These are phyloP conservation scores for Euphydryas editha DNA, from an alignment of 2,888 invertebrate genomes.

Conservation along the genomic window DNA sequence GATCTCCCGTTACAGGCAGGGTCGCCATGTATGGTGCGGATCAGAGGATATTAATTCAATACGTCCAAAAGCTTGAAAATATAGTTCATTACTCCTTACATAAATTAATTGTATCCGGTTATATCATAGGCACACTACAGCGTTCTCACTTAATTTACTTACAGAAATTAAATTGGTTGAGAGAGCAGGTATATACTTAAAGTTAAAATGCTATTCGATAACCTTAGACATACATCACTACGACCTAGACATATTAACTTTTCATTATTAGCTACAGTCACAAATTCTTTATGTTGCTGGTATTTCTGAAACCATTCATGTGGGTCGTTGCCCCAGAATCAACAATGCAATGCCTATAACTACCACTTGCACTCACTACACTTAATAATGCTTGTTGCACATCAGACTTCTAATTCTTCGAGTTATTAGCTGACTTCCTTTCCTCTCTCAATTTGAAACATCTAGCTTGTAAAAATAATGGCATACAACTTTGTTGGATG, in stretches of 20 bases:
- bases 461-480: not conserved
- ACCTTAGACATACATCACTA: not conserved
- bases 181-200: slow-evolving; percentile 9
- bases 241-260: slow-evolving; percentile 1
- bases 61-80: no score
- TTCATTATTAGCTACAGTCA: slow-evolving; percentile 1
- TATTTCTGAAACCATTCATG: slow-evolving; percentile 3
- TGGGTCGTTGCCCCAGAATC: slow-evolving; percentile 9
- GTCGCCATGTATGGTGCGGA: no score
- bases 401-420: slow-evolving; percentile 2
- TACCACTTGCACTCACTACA: no score
- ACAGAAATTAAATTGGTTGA: slow-evolving; percentile 9
- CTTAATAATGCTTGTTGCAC: not conserved
- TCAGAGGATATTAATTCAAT: no score
- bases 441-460: not conserved
- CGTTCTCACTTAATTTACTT: not conserved
- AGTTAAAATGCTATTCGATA: not conserved
- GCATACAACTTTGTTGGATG: not conserved
- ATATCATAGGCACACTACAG: no score
- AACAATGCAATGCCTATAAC: not conserved
- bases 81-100: no score
- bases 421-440: not conserved
- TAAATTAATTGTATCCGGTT: no score
- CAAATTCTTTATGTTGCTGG: not conserved
- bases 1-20: no score